Evolutionary conservation across 2,113 vertebrate species (phyloP), one percentile per base, ranked within the genome.

Genomic region (Salminus brasiliensis): DNA sequence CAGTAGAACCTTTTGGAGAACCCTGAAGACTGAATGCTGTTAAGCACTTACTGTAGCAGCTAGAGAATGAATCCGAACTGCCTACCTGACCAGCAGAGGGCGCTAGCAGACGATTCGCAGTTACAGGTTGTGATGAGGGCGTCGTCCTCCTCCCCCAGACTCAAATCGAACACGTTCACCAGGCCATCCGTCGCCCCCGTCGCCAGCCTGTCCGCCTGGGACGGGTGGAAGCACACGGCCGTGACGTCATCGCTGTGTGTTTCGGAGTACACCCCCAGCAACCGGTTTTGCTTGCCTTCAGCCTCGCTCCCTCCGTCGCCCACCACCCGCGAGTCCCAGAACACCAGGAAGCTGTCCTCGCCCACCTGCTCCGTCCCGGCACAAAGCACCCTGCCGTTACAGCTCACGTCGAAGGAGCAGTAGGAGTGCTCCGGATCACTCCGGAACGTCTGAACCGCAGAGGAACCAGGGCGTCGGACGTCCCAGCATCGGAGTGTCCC

Each of bases 161-260:
- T 94, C 73, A 99, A 91, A 88, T 99, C 95, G 0, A 97, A 99
- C 29, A 97, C 92, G 0, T 99, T 99, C 9, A 99, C 97, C 5
- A 99, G 91, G 21, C 98, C 97, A 41, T 99, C 97, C 0, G 95
- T 95, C 47, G 95, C 96, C 43, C 97, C 94, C 0, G 96, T 95
- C 7, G 93, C 91, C 10, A 98, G 36, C 32, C 94, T 88, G 87
- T 94, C 95, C 10, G 93, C 91, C 57, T 95, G 72, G 0, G 7
- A 5, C 3, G 97, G 97, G 82, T 99, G 97, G 86, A 99, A 99
- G 71, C 94, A 62, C 45, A 99, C 92, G 79, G 94, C 93, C 11
- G 97, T 99, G 90, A 99, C 78, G 78, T 99, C 97, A 83, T 99
- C 96, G 23, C 93, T 96, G 84, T 99, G 98, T 2, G 96, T 96